Base-by-base conservation (phyloP, 2,113 vertebrate genomes). In the Ochotona curzoniae region DNA sequence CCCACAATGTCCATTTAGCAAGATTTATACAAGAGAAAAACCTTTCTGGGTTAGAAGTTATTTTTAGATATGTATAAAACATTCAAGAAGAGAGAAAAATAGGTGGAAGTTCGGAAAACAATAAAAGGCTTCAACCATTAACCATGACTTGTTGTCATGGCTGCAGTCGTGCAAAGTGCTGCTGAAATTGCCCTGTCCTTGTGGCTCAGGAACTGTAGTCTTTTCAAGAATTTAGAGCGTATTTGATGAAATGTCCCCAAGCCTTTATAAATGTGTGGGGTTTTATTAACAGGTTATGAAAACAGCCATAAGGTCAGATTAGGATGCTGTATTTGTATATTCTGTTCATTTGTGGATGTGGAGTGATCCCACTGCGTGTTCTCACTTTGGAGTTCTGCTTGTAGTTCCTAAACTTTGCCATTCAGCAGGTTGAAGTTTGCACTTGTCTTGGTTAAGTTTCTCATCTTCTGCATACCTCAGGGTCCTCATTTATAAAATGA, bases 61-160 rank as follows among this genome's bases (percentile, higher is more conserved):
- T 95, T 93, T 96, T 97, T 96, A 91, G 69, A 83, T 82, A 87
- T 54, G 67, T 81, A 93, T 91, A 93, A 95, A 95, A 87, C 91
- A 94, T 81, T 93, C 81, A 85, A 64, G 28, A 94, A 81, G 61
- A 89, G 30, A 94, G 87, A 91, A 95, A 96, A 94, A 85, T 70
- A 71, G 80, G 66, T 64, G 91, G 66, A 80, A 83, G 67, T 89
- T 94, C 70, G 88, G 61, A 85, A 89, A 91, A 93, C 87, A 91
- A 84, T 95, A 84, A 94, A 81, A 93, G 71, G 23, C 51, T 94
- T 78, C 6, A 8, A 60, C 44, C 80, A 71, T 89, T 93, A 94
- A 86, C n/a, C 47, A 81, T 81, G 51, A 38, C 71, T 79, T 51
- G 30, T 47, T 75, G 54, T 67, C 69, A 80, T 30, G 47, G 57